These are phyloP conservation scores for Furnarius figulus DNA, from an alignment of 2,113 vertebrate species.

Conservation along the genomic window DNA sequence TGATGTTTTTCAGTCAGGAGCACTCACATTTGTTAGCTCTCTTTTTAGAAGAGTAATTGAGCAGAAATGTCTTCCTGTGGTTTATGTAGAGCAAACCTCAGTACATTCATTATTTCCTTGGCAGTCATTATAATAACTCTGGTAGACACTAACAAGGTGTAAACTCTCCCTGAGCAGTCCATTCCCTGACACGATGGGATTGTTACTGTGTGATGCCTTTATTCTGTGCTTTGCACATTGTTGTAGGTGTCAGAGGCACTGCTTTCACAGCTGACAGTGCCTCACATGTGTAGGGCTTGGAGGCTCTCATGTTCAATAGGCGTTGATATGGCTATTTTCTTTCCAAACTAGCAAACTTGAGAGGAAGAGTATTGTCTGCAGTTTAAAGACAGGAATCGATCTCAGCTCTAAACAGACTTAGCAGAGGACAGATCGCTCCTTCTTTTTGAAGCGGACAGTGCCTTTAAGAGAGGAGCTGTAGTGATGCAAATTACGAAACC, in stretches of 20 bases:
- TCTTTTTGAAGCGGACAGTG: background rate
- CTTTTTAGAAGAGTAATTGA: background rate
- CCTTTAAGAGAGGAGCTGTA: background rate
- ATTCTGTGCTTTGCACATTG: background rate
- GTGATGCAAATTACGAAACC: background rate
- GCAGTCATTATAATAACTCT: background rate
- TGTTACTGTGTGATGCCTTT: background rate
- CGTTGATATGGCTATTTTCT: fast-evolving
- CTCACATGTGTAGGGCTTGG: background rate
- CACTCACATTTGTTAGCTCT: background rate
- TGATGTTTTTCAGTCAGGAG: background rate
- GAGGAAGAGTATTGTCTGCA: background rate
- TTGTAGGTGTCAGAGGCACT: background rate
- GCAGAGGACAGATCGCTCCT: background rate
- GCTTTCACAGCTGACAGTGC: background rate
- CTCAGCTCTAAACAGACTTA: background rate
- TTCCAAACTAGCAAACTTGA: background rate
- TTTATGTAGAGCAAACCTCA: background rate
- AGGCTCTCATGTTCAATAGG: background rate
- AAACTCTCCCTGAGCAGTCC: background rate
- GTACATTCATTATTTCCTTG: background rate
- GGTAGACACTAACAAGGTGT: background rate
- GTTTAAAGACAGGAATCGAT: background rate
- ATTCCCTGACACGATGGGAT: fast-evolving
- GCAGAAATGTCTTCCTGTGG: background rate